Percentiles rank a stretch among this genome's conserved stretches.
Evolutionary conservation across 2,113 vertebrate genomes (phyloP).

Genomic region (Archocentrus centrarchus): DNA sequence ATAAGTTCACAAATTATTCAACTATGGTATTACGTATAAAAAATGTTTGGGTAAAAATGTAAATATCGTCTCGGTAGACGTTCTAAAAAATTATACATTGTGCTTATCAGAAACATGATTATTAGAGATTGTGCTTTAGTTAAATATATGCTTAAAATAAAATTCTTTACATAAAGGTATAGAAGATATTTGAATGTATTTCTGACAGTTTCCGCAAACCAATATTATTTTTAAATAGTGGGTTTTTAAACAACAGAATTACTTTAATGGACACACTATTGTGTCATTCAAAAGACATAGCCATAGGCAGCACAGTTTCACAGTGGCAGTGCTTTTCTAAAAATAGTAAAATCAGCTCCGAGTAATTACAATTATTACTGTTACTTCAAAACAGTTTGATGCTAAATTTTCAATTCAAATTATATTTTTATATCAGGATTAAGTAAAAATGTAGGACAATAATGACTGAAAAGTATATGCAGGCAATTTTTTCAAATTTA

Average conservation of each 20-base stretch:
- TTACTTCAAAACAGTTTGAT: neutral
- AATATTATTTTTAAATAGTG: neutral
- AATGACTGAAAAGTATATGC: neutral
- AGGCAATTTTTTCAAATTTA: neutral
- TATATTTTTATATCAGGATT: neutral
- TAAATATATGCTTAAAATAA: too few relatives aligned
- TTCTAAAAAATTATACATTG: neutral
- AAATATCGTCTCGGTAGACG: neutral
- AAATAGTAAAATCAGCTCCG: neutral
- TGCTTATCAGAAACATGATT: neutral
- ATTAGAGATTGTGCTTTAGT: neutral
- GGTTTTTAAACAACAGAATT: neutral
- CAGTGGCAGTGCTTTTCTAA: neutral
- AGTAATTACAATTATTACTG: neutral
- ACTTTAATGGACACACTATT: neutral
- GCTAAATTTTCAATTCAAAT: neutral
- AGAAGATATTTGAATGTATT: neutral
- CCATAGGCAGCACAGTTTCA: neutral
- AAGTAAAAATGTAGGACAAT: neutral
- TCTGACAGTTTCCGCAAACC: neutral
- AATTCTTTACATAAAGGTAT: too few relatives aligned
- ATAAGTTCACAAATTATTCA: neutral
- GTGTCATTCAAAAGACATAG: neutral
- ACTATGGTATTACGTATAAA: neutral
- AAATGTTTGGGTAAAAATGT: neutral